Percentiles rank a stretch among this genome's conserved stretches.
Conservation (phyloP, 2,113 vertebrate species). For the Prochilodus magdalenae region DNA sequence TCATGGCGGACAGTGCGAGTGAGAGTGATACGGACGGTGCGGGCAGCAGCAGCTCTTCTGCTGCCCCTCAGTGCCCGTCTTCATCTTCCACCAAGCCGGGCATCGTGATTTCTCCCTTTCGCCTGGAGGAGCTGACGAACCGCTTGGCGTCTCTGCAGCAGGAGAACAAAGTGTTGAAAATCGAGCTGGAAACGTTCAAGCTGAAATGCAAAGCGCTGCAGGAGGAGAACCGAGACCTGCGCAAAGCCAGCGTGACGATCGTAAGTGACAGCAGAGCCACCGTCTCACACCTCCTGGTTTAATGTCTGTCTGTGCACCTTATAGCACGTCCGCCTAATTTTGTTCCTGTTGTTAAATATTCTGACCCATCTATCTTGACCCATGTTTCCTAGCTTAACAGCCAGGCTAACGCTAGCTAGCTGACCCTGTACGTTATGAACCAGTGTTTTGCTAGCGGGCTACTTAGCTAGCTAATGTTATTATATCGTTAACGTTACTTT, state of each 20-base stretch:
- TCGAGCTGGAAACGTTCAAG: conserved; percentile 88
- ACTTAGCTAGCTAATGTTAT: background rate
- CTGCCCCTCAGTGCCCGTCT: conserved; percentile 61
- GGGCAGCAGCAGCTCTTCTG: conserved; percentile 66
- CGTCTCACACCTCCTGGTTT: background rate
- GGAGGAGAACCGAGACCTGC: conserved; percentile 87
- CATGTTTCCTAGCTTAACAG: background rate
- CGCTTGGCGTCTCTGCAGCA: conserved; percentile 86
- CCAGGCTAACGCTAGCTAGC: background rate
- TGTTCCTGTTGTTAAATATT: background rate
- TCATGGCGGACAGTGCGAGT: conserved; percentile 85
- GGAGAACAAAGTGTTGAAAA: conserved; percentile 89
- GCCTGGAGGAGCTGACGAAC: conserved; percentile 85
- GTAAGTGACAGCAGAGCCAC: conserved; percentile 70
- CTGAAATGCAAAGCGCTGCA: conserved; percentile 87
- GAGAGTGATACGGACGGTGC: conserved; percentile 84
- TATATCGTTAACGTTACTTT: background rate
- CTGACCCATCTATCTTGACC: background rate
- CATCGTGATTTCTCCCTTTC: conserved; percentile 84
- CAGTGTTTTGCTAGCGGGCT: conserved; percentile 13
- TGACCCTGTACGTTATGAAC: background rate
- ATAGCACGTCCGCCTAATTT: background rate
- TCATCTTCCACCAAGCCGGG: conserved; percentile 54
- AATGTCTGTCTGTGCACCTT: background rate
- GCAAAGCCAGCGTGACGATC: conserved; percentile 87